Evolutionary conservation across 2,113 vertebrate genomes (phyloP).

Genomic region (pig (Sus scrofa)): DNA sequence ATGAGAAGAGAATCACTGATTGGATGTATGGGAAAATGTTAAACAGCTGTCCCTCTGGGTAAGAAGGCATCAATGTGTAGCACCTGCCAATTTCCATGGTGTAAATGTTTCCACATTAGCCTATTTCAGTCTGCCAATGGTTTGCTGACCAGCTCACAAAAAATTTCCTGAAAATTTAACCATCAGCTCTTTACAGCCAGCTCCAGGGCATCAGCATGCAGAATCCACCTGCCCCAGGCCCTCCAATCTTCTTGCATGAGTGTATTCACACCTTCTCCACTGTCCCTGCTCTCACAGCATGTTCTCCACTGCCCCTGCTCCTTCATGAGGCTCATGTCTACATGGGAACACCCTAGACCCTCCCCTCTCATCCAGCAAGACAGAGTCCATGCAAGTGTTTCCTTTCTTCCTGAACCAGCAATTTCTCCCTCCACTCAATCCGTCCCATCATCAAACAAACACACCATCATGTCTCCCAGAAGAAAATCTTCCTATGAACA

Average conservation of each 20-base stretch:
- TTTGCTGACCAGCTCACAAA: background rate
- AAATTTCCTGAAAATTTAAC: background rate
- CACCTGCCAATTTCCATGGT: background rate
- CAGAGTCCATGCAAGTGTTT: background rate
- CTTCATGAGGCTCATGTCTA: fast-evolving
- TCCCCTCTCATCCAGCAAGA: background rate
- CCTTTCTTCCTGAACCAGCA: background rate
- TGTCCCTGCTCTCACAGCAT: no score
- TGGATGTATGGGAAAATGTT: background rate
- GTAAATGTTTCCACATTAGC: background rate
- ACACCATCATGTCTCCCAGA: background rate
- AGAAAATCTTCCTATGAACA: background rate
- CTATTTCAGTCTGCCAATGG: background rate
- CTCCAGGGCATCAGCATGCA: background rate
- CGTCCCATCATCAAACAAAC: background rate
- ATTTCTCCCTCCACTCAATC: background rate
- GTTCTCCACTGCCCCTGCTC: background rate
- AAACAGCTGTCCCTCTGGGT: background rate
- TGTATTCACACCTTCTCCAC: background rate
- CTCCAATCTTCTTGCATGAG: background rate
- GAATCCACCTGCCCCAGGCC: background rate
- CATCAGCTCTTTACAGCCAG: background rate
- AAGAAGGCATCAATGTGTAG: background rate
- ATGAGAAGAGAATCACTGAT: background rate
- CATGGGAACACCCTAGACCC: background rate